A percentile compares a stretch with the other conserved stretches of the same genome.
phyloP scores from a whole-genome alignment of 30 jellyfish, hydroid and myxozoan species.

The Hydractinia symbiolongicarpus region DNA sequence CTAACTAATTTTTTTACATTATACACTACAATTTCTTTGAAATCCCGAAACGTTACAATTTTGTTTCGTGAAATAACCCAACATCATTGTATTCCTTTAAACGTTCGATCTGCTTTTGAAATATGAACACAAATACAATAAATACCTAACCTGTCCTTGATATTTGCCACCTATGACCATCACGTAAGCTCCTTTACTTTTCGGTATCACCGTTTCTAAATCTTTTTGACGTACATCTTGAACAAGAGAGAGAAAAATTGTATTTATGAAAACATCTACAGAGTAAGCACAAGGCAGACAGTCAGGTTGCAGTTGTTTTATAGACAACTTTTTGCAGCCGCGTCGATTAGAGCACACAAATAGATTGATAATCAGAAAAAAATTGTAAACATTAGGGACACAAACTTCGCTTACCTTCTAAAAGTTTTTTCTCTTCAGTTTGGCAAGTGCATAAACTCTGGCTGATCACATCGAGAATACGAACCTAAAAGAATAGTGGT shows the following conservation, averaged over 20 bases:
- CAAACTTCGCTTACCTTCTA: constrained; percentile 59
- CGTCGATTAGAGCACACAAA: background rate
- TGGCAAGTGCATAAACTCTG: constrained; percentile 49
- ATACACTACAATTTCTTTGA: too few species aligned
- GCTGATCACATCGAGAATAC: constrained; percentile 58
- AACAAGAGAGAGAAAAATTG: background rate
- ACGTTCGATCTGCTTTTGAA: background rate
- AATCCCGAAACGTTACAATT: background rate
- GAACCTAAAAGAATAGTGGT: constrained; percentile 38
- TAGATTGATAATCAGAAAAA: background rate
- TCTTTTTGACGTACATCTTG: constrained; percentile 62
- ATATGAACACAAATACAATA: background rate
- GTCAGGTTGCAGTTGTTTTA: background rate
- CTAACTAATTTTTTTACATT: too few species aligned
- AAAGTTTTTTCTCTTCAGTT: constrained; percentile 57
- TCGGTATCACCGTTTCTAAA: constrained; percentile 91
- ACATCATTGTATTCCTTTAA: background rate
- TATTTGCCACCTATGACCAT: constrained; percentile 87
- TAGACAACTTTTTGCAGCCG: background rate
- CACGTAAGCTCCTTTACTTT: constrained; percentile 52
- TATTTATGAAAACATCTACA: too few species aligned
- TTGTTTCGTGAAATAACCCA: background rate
- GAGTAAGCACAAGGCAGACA: background rate
- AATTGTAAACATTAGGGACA: background rate
- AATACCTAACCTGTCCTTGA: constrained; percentile 73